A percentile compares a stretch with the other conserved stretches of the same genome.
phyloP scores from a whole-genome alignment of 2,113 vertebrate species.

The Tetrax tetrax region DNA sequence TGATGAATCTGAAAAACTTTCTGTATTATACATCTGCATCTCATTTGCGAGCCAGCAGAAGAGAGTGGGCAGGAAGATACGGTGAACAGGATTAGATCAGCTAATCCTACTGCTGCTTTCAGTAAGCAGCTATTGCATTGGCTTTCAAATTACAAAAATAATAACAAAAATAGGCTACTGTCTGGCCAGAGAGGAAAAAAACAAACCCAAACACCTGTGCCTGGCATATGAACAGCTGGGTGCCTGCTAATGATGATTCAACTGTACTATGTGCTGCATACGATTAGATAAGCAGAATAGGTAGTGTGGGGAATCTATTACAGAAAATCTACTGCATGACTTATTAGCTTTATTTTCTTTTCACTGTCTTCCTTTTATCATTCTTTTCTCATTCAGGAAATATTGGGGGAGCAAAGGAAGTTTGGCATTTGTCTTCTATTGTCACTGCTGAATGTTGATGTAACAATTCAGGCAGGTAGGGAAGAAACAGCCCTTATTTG shows the following conservation, averaged over 20 bases:
- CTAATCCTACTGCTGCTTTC: background rate
- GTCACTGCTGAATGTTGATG: background rate
- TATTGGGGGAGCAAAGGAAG: background rate
- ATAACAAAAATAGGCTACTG: background rate
- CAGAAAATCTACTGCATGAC: background rate
- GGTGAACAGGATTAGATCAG: background rate
- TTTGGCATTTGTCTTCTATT: background rate
- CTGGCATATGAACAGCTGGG: background rate
- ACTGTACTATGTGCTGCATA: background rate
- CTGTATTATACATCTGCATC: background rate
- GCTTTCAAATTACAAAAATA: background rate
- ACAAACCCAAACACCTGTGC: background rate
- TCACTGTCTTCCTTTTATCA: background rate
- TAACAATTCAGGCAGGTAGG: background rate
- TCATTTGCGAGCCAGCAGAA: background rate
- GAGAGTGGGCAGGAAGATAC: background rate
- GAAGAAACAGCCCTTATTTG: background rate
- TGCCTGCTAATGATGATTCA: background rate
- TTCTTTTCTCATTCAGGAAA: background rate
- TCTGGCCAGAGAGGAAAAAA: background rate
- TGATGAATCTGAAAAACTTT: constrained; percentile 21
- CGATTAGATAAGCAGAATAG: background rate
- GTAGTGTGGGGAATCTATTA: background rate
- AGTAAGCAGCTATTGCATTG: background rate
- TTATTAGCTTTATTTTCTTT: background rate